Percentiles rank a stretch among this genome's conserved stretches.
Evolutionary conservation across 2,113 vertebrate genomes (phyloP).

Genomic region (Potamarius usumacintae): DNA sequence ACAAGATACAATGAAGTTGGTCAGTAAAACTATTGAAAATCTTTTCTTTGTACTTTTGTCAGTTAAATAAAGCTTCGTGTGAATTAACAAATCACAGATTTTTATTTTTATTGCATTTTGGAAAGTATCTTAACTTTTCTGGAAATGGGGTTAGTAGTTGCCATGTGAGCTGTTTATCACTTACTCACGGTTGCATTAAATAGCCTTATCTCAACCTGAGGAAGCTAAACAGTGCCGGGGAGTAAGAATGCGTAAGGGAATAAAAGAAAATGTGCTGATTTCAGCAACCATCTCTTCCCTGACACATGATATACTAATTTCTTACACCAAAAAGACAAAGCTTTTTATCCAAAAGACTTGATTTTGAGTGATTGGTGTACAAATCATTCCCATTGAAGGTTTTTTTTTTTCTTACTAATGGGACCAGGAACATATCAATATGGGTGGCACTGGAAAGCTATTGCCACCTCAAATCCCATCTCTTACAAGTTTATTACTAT

Average conservation of each 20-base stretch:
- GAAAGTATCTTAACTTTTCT: no score
- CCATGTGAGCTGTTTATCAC: conserved; percentile 52
- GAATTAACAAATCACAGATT: no score
- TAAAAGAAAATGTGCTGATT: conserved; percentile 52
- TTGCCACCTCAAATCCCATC: neutral
- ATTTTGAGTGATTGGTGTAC: neutral
- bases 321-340: neutral
- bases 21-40: no score
- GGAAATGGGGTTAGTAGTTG: conserved; percentile 19
- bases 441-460: neutral
- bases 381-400: neutral
- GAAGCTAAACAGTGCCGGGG: conserved; percentile 42
- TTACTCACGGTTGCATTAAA: conserved; percentile 50
- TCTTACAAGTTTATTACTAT: neutral
- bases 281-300: conserved; percentile 36
- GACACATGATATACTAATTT: conserved; percentile 28
- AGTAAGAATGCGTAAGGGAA: conserved; percentile 46
- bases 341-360: neutral
- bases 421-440: neutral
- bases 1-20: no score
- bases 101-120: no score
- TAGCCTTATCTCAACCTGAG: conserved; percentile 43
- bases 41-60: no score
- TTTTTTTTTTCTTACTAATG: neutral
- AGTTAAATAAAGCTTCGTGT: no score